Evolutionary conservation across 2,113 vertebrate genomes (phyloP).

Genomic region (Morone chrysops): DNA sequence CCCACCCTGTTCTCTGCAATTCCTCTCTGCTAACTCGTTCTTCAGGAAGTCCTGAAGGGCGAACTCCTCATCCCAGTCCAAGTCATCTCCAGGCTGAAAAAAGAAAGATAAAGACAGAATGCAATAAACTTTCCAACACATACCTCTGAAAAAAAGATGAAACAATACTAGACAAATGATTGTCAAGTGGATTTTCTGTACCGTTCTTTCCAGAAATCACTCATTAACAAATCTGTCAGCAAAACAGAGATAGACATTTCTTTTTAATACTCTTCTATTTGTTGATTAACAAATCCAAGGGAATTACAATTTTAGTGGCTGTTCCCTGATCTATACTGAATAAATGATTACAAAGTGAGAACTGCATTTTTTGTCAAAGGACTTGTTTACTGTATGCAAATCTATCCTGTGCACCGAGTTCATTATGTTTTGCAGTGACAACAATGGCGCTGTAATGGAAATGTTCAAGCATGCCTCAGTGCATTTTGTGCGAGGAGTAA

Average conservation of each 20-base stretch:
- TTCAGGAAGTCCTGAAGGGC: constrained; percentile 75
- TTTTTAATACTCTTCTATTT: neutral
- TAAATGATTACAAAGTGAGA: neutral
- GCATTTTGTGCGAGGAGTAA: constrained; percentile 33
- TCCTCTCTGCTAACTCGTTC: constrained; percentile 55
- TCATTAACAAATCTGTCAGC: neutral
- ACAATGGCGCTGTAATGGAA: constrained; percentile 31
- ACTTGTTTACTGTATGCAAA: constrained; percentile 4
- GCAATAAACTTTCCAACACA: neutral
- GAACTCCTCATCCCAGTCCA: constrained; percentile 81
- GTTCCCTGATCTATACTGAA: neutral
- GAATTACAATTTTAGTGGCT: neutral
- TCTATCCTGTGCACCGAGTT: neutral
- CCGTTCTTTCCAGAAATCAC: neutral
- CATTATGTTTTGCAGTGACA: constrained; percentile 31
- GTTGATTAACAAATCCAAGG: neutral
- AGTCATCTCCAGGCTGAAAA: constrained; percentile 73
- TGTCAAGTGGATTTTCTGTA: neutral
- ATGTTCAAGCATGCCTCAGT: constrained; percentile 21
- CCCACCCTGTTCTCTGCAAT: constrained; percentile 27
- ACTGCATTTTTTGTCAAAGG: neutral
- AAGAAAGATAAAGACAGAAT: neutral
- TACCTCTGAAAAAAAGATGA: neutral
- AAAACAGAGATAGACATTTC: neutral
- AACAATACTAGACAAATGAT: neutral